These are phyloP conservation scores for Bufo bufo DNA, from an alignment of 2,113 vertebrate genomes.

Conservation along the genomic window DNA sequence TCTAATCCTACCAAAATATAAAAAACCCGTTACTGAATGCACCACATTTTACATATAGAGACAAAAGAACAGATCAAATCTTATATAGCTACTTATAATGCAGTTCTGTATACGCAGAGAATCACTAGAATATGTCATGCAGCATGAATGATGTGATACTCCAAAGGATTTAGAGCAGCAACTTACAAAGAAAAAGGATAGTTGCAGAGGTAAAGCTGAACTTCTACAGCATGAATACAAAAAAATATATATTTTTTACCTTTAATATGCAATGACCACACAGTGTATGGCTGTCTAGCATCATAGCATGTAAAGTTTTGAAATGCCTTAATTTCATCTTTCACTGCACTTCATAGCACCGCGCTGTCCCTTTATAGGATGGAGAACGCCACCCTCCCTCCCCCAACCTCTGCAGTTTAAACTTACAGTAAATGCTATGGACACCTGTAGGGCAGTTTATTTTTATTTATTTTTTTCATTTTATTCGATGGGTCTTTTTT, in stretches of 20 bases:
- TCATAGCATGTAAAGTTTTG: no score
- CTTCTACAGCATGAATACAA: no score
- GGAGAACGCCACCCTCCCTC: no score
- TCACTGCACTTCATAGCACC: background rate
- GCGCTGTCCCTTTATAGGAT: no score
- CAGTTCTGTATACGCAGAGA: background rate
- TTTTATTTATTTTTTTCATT: no score
- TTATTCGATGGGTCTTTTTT: no score
- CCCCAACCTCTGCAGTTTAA: background rate
- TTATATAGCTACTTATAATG: background rate
- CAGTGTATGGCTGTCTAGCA: no score
- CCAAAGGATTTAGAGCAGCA: no score
- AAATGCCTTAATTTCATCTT: background rate
- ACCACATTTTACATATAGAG: background rate
- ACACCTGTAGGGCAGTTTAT: no score
- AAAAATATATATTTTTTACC: no score
- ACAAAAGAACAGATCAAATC: background rate
- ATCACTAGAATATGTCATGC: background rate
- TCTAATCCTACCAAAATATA: accelerated
- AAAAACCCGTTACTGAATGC: background rate
- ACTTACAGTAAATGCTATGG: no score
- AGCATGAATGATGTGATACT: background rate
- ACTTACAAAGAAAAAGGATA: background rate
- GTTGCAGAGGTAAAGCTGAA: background rate
- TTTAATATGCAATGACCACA: background rate